Evolutionary conservation across 2,888 invertebrate species (phyloP), one percentile per base, ranked within the genome.

Genomic region (Oligia strigilis): DNA sequence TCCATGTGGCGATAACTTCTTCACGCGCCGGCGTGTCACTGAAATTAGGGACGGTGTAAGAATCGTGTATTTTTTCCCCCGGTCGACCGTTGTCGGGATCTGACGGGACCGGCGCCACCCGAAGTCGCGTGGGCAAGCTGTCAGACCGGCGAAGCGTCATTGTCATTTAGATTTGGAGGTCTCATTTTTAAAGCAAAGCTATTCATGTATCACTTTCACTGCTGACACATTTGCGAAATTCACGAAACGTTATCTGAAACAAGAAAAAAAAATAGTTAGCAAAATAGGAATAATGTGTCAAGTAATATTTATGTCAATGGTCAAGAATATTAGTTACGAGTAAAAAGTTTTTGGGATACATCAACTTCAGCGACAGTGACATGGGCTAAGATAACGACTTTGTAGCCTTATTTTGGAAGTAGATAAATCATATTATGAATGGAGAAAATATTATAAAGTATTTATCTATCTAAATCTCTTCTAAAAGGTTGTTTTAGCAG

Each of bases 101-200:
- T 76, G 91, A 87, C 69, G 92, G 88, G 81, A 92, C 86, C 82
- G 93, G 92, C 78, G 91, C 89, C 85, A 93, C 94, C 88, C 94
- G 93, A 29, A 97, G 93, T 88, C 93, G 94, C 87, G 96, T 92
- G 86, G 97, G 97, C 90, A 97, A 92, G 89, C 97, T 97, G 92
- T 97, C 97, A 96, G 96, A 96, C 89, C 97, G 96, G 92, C 96
- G 97, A 82, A 97, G 94, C 91, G 94, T 95, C 96, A 96, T 97
- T 95, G 93, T 96, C 92, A 89, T 91, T 91, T 87, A 88, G 81
- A 90, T 92, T 93, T 89, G 83, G 89, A 83, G 93, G 92, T 94
- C 91, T 94, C 97, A 97, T 97, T 95, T 96, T 96, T 93, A 91
- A 89, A 87, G 85, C 84, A 74, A 82, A 83, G 81, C 72, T 83